Percentiles rank a stretch among this genome's conserved stretches.
phyloP scores from a whole-genome alignment of 2,113 vertebrate genomes.

The Perca flavescens region DNA sequence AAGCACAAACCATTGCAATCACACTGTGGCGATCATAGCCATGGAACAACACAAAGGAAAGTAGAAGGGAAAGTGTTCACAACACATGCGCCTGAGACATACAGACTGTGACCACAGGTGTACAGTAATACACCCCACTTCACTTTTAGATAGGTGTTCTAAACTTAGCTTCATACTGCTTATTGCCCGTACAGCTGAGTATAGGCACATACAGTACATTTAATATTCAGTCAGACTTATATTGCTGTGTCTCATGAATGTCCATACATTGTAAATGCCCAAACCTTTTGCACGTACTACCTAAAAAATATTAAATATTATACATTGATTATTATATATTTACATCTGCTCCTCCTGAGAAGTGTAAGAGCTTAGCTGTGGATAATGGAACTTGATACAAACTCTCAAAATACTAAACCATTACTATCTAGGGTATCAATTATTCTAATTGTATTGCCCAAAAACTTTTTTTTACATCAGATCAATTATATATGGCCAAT shows the following conservation, averaged over 20 bases:
- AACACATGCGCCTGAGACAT: background rate
- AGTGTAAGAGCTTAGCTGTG: background rate
- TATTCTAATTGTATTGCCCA: too few species aligned
- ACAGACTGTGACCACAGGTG: background rate
- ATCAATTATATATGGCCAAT: background rate
- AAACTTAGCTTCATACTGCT: background rate
- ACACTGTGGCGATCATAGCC: constrained; percentile 22
- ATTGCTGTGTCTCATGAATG: background rate
- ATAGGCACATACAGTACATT: background rate
- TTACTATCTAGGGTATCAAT: too few species aligned
- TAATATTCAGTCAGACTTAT: background rate
- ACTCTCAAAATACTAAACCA: background rate
- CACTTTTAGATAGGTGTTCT: background rate
- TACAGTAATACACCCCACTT: background rate
- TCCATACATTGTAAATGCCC: background rate
- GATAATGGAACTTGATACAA: background rate
- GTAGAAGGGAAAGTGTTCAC: background rate
- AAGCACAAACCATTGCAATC: constrained; percentile 33
- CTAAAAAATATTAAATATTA: too few species aligned
- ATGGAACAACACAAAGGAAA: constrained; percentile 2
- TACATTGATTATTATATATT: background rate
- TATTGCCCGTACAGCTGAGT: background rate
- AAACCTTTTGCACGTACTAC: background rate
- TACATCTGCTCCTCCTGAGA: background rate
- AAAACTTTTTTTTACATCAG: too few species aligned